Conservation (phyloP, 2,888 invertebrate species). For the Polyommatus icarus region DNA sequence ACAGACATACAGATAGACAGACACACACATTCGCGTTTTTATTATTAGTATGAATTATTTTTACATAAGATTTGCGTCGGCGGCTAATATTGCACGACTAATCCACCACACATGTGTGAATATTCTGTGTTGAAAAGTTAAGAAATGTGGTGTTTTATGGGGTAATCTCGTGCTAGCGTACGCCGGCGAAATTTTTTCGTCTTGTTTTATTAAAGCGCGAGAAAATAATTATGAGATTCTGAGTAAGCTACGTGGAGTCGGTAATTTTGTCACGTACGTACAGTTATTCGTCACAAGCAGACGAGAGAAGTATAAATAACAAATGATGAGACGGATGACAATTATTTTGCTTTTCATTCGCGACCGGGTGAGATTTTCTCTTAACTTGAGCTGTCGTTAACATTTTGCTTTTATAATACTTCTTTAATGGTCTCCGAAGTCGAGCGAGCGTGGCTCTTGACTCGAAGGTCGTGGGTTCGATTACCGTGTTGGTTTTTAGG, state of each 20-base stretch:
- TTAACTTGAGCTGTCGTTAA: neutral
- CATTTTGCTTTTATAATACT: neutral
- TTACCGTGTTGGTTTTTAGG: too few relatives aligned
- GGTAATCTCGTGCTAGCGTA: neutral
- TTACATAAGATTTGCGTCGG: neutral
- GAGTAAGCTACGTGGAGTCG: neutral
- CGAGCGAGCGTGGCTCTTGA: too few relatives aligned
- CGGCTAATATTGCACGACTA: neutral
- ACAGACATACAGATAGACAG: too few relatives aligned
- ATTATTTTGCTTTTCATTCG: neutral
- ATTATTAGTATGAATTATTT: neutral
- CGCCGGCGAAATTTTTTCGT: neutral
- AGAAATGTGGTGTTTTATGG: neutral
- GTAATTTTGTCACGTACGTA: slow-evolving; percentile 24
- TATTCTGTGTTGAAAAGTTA: neutral
- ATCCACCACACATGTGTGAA: neutral
- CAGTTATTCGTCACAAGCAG: slow-evolving; percentile 21
- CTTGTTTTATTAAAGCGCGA: slow-evolving; percentile 14
- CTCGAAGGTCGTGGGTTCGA: too few relatives aligned
- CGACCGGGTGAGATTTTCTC: neutral
- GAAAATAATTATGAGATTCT: slow-evolving; percentile 4
- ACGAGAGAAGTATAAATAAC: slow-evolving; percentile 1
- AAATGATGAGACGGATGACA: neutral
- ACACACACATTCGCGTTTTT: too few relatives aligned
- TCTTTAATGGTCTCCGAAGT: neutral